Conservation (phyloP, 2,797 vertebrate species). For the Eptatretus atami region DNA sequence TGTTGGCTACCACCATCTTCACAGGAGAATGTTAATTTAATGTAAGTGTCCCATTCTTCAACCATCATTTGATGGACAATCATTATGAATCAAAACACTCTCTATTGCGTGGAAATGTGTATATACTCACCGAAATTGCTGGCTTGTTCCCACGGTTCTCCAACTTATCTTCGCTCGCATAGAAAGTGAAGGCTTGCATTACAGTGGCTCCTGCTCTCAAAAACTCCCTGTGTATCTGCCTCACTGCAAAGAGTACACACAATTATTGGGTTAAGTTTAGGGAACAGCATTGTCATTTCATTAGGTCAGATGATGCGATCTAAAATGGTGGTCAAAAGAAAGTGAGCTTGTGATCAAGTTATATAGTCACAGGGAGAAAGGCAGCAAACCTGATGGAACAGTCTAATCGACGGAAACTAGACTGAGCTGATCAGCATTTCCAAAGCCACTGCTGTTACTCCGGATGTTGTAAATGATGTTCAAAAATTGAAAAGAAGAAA, state of each 20-base stretch:
- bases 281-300: neutral
- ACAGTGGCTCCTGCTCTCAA: slow-evolving; percentile 59
- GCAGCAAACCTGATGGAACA: neutral
- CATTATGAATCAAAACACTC: too few species aligned
- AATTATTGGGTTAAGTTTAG: too few species aligned
- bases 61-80: too few species aligned
- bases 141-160: slow-evolving; percentile 56
- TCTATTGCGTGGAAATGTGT: too few species aligned
- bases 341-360: neutral
- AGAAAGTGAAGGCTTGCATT: slow-evolving; percentile 87
- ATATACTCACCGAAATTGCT: slow-evolving; percentile 20
- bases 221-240: slow-evolving; percentile 84
- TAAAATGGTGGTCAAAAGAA: neutral
- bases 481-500: too few species aligned
- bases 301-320: neutral
- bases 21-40: too few species aligned
- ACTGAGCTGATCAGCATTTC: too few species aligned
- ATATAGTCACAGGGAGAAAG: neutral
- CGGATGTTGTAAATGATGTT: too few species aligned
- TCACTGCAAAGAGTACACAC: slow-evolving; percentile 21
- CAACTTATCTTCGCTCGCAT: slow-evolving; percentile 79
- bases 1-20: too few species aligned
- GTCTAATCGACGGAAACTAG: too few species aligned
- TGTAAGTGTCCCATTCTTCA: too few species aligned
- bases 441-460: too few species aligned